These are phyloP conservation scores for Lasioglossum oenotherae DNA, from an alignment of 2,888 invertebrate genomes.

Conservation along the genomic window DNA sequence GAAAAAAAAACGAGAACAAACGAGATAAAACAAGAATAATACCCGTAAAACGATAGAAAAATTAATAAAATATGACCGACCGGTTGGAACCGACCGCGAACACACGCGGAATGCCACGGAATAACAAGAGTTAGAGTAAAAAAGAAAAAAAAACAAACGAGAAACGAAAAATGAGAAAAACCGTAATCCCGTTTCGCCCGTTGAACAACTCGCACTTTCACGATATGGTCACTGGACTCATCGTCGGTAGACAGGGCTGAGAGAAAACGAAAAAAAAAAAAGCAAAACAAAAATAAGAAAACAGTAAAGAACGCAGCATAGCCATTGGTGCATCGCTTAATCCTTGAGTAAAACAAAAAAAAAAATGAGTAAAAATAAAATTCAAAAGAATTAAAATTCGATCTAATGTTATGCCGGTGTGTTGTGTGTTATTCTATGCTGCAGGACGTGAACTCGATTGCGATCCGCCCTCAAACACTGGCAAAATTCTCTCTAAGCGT, in stretches of 20 bases:
- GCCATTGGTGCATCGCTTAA: slow-evolving; percentile 83
- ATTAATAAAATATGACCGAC: neutral
- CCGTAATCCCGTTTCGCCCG: slow-evolving; percentile 19
- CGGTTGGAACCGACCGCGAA: slow-evolving; percentile 47
- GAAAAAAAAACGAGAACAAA: slow-evolving; percentile 9
- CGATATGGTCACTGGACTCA: slow-evolving; percentile 84
- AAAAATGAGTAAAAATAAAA: neutral
- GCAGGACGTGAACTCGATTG: slow-evolving; percentile 83
- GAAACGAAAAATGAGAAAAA: neutral
- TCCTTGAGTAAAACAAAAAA: slow-evolving; percentile 13
- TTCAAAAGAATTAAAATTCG: slow-evolving; percentile 19
- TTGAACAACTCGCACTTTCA: slow-evolving; percentile 75
- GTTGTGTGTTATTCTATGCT: slow-evolving; percentile 80
- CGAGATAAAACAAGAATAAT: neutral
- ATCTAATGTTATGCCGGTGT: slow-evolving; percentile 75
- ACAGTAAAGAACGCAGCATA: slow-evolving; percentile 72
- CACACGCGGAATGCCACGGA: slow-evolving; percentile 77
- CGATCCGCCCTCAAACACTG: slow-evolving; percentile 16
- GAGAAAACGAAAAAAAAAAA: neutral
- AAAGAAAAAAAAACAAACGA: neutral
- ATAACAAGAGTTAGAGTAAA: slow-evolving; percentile 78
- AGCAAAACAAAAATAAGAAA: neutral
- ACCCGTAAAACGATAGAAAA: slow-evolving; percentile 7
- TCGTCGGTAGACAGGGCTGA: slow-evolving; percentile 64
- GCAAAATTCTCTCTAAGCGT: slow-evolving; percentile 17